Evolutionary conservation across 2,888 invertebrate genomes (phyloP), one percentile per base, ranked within the genome.

Genomic region (Spialia ferax): DNA sequence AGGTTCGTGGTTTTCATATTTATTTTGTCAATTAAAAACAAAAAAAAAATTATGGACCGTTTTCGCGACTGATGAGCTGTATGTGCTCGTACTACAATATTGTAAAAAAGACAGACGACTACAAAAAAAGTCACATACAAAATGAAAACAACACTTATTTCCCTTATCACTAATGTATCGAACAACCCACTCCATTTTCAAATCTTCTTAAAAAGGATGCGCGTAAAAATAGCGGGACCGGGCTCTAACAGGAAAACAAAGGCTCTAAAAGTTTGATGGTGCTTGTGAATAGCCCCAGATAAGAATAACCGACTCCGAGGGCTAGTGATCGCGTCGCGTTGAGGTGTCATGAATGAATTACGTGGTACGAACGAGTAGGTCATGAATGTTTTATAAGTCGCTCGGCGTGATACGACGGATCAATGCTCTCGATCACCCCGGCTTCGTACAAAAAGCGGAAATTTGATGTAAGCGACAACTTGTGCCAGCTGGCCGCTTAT

Each of bases 301-400:
- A 74, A 73, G 73, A 75, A 74, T 75, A 74, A 71, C 74, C 67
- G 64, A 70, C 69, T 57, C 72, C 63, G 71, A 65, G 68, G 71
- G 75, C 72, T 70, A 22, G 48, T 76, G 74, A 72, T 73, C 73
- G 71, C 68, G 72, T 72, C 78, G 78, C 75, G 77, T 78, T 77
- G 81, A 81, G 78, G 79, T 78, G 80, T 80, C 86, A 86, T 91
- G 89, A 91, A 91, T 91, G 87, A 88, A 82, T 90, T 89, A 89
- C 82, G 80, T 76, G 74, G 73, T n/a, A n/a, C n/a, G n/a, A n/a
- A n/a, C n/a, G n/a, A n/a, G n/a, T 72, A 75, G 78, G 76, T 79
- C 85, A 87, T 92, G 90, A 92, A 92, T 92, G 82, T 90, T 92
- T 89, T 87, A 92, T 90, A 84, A 85, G 86, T 77, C 79, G 78